Base-by-base conservation (phyloP, 2,797 vertebrate species). In the Leuciscus waleckii region DNA sequence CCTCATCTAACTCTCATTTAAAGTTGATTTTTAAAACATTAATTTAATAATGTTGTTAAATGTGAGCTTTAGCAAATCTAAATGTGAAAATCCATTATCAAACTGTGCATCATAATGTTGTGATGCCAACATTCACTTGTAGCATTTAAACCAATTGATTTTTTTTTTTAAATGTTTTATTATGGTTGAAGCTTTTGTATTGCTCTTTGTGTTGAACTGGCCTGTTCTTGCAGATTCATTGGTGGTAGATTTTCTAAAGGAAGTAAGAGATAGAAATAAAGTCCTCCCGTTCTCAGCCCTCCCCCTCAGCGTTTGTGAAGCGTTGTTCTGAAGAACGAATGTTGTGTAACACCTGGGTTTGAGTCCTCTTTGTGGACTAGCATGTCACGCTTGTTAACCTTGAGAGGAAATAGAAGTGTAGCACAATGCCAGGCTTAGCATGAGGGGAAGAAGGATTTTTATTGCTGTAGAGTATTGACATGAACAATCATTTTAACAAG, bases 261-360 rank as follows among this genome's bases (percentile, higher is more conserved):
- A 83, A 37, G 74, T 65, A 32, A 84, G 71, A 70, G 75, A 17
- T 21, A 6, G 54, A 63, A 78, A 21, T 32, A 41, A 74, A 35
- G 39, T 14, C 68, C 65, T 61, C 39, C n/a, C n/a, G 46, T 41
- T 73, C 65, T 75, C 29, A 70, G 67, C 37, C 61, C 61, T 63
- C 2, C 26, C 29, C 73, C 51, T 75, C 49, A 54, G 67, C 13
- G 39, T 79, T 39, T 85, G 76, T 79, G 58, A 81, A 81, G 65
- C 75, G 46, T 67, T 87, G 79, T 85, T 86, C 84, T 85, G 19
- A 82, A 68, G 80, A 85, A 83, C n/a, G 35, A 58, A 79, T 41
- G 63, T 90, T 90, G 86, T 81, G 78, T 82, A 88, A 88, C 80
- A 89, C 87, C 85, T 88, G 82, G 86, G 79, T 84, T 79, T 74